Conservation (phyloP, 2,797 vertebrate species). For the Neosalanx taihuensis region DNA sequence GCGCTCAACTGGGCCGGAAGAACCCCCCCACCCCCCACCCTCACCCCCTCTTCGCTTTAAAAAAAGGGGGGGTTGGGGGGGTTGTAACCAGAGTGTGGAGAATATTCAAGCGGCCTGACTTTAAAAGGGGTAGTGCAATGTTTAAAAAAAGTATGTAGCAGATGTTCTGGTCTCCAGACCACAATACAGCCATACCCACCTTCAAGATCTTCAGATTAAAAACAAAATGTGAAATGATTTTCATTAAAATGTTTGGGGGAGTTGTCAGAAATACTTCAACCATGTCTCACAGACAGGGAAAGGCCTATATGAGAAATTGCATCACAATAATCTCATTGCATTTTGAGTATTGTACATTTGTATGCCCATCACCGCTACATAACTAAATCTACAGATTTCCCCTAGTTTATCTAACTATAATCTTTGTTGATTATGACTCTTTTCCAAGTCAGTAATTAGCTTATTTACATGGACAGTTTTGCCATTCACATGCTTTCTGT, state of each 20-base stretch:
- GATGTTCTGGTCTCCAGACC: slow-evolving; percentile 18
- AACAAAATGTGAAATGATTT: too few relatives aligned
- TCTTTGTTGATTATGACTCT: not conserved
- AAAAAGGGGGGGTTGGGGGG: slow-evolving; percentile 26
- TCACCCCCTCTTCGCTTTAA: slow-evolving; percentile 43
- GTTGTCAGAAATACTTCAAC: too few relatives aligned
- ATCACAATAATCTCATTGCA: not conserved
- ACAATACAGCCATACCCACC: too few relatives aligned
- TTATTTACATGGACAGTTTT: not conserved
- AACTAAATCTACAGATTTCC: not conserved
- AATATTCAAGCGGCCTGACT: slow-evolving; percentile 64
- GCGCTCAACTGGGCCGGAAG: slow-evolving; percentile 61
- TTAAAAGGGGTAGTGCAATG: slow-evolving; percentile 27
- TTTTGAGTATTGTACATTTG: not conserved
- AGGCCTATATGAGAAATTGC: not conserved
- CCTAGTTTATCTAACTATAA: too few relatives aligned
- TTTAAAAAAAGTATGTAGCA: slow-evolving; percentile 37
- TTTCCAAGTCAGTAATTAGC: not conserved
- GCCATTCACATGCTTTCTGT: not conserved
- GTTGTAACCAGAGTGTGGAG: slow-evolving; percentile 54
- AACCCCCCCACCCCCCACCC: slow-evolving; percentile 32
- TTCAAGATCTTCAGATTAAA: too few relatives aligned
- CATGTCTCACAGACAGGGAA: not conserved
- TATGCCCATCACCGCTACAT: slow-evolving; percentile 25
- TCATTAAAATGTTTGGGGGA: too few relatives aligned